Evolutionary conservation across 2,113 vertebrate genomes (phyloP).

Genomic region (Onychostruthus taczanowskii): DNA sequence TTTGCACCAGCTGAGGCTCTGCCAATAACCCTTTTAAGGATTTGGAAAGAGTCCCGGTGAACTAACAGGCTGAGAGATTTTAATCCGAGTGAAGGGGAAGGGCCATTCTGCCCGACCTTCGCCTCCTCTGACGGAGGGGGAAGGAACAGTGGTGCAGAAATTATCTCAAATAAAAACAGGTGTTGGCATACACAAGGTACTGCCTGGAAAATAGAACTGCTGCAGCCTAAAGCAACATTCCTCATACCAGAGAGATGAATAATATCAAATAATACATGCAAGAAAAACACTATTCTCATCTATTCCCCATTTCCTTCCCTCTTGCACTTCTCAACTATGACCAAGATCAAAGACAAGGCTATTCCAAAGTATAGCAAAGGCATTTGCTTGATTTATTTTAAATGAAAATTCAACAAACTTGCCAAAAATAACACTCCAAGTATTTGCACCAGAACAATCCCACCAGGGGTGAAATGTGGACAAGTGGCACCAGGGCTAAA

Average conservation of each 20-base stretch:
- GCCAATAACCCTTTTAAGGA: slow-evolving; percentile 47
- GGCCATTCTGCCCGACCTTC: background rate
- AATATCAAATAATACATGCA: background rate
- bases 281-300: background rate
- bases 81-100: background rate
- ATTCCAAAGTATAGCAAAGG: background rate
- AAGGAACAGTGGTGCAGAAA: background rate
- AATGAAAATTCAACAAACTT: background rate
- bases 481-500: background rate
- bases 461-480: background rate
- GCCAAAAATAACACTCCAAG: background rate
- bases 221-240: background rate
- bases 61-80: background rate
- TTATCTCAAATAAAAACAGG: slow-evolving; percentile 8
- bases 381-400: background rate
- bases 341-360: background rate
- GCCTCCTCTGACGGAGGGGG: background rate
- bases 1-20: slow-evolving; percentile 13
- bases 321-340: background rate
- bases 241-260: background rate
- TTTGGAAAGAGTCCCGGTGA: slow-evolving; percentile 39
- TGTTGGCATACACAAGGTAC: background rate
- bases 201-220: background rate
- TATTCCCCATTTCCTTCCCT: background rate
- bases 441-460: background rate